A percentile compares a stretch with the other conserved stretches of the same genome.
These are phyloP conservation scores for Epinephelus moara DNA, from an alignment of 2,113 vertebrate species.

Conservation along the genomic window DNA sequence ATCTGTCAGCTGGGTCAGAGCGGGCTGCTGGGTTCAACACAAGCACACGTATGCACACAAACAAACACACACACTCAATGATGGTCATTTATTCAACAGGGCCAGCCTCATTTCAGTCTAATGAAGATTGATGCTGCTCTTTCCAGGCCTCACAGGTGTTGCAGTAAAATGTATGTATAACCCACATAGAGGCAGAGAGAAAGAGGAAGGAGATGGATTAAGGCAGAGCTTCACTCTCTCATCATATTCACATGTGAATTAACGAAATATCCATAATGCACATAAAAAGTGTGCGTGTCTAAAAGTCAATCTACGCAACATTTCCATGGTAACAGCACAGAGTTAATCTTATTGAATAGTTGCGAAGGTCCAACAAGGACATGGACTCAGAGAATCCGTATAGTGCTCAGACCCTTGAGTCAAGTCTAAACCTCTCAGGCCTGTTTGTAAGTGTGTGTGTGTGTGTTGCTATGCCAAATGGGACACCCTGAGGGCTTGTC, in stretches of 20 bases:
- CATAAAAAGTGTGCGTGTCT: background rate
- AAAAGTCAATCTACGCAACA: slow-evolving; percentile 17
- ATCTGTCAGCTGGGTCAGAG: slow-evolving; percentile 80
- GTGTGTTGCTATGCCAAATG: slow-evolving; percentile 75
- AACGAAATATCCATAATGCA: background rate
- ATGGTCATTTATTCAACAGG: slow-evolving; percentile 78
- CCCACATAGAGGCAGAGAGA: slow-evolving; percentile 66
- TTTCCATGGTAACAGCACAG: slow-evolving; percentile 31
- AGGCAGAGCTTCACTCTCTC: slow-evolving; percentile 13
- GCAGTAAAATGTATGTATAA: slow-evolving; percentile 76
- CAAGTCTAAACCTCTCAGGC: slow-evolving; percentile 64
- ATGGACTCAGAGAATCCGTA: slow-evolving; percentile 53
- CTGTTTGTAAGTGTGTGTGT: slow-evolving; percentile 41
- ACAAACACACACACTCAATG: slow-evolving; percentile 47
- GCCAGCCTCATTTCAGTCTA: slow-evolving; percentile 78
- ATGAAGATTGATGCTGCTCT: slow-evolving; percentile 80
- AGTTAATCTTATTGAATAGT: slow-evolving; percentile 63
- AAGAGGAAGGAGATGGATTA: slow-evolving; percentile 29
- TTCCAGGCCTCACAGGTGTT: slow-evolving; percentile 77
- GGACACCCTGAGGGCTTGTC: slow-evolving; percentile 82
- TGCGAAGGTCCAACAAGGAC: slow-evolving; percentile 69
- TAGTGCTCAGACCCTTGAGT: slow-evolving; percentile 53
- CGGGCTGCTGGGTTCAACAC: slow-evolving; percentile 57
- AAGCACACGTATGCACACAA: slow-evolving; percentile 11
- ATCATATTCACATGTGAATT: slow-evolving; percentile 34